phyloP scores from a whole-genome alignment of 2,888 invertebrate genomes.

The Sepiola atlantica region DNA sequence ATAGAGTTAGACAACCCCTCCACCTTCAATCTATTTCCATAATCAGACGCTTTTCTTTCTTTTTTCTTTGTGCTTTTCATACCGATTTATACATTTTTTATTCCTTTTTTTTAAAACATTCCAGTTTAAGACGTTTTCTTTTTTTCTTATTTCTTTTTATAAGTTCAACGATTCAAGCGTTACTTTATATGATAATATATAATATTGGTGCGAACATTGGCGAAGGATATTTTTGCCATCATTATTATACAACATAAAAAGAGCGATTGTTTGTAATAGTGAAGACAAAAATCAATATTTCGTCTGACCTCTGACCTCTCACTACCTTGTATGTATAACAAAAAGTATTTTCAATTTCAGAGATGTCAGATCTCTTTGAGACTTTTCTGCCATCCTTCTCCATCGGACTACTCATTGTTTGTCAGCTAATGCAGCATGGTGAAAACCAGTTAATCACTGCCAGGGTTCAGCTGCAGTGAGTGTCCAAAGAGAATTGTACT shows the following conservation, averaged over 20 bases:
- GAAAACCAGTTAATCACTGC: neutral
- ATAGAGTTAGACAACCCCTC: no score
- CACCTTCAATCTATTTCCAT: no score
- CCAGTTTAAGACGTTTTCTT: no score
- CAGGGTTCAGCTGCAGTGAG: neutral
- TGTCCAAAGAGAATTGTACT: neutral
- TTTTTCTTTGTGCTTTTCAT: no score
- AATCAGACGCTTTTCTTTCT: no score
- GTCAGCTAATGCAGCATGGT: neutral
- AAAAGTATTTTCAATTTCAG: neutral
- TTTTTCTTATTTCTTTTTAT: no score
- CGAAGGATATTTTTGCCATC: no score
- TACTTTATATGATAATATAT: no score
- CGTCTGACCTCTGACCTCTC: neutral
- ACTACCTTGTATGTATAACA: neutral
- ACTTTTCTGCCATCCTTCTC: neutral
- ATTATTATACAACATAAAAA: neutral
- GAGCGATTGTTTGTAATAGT: neutral
- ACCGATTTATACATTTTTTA: no score
- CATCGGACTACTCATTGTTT: neutral
- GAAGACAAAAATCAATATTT: neutral
- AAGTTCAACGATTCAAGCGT: no score
- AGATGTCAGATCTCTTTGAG: neutral
- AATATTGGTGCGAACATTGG: no score
- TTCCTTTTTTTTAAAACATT: no score